Evolutionary conservation across 2,797 vertebrate genomes (phyloP).

Genomic region (Enteromius radiatus): DNA sequence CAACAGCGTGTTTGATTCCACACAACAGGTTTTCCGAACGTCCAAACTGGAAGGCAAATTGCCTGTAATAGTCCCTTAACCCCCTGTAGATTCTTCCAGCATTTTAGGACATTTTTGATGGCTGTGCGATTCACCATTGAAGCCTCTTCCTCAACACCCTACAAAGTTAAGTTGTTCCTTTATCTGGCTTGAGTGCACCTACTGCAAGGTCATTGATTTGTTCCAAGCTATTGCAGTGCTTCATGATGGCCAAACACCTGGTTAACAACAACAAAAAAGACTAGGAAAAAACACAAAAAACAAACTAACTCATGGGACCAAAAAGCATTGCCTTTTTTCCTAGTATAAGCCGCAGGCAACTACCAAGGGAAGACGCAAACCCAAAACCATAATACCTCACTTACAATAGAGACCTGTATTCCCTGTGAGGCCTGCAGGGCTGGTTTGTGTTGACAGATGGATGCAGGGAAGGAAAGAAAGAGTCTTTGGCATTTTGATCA

Average conservation of each 20-base stretch:
- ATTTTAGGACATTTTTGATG: conserved; percentile 59
- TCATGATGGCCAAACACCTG: conserved; percentile 42
- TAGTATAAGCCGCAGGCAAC: conserved; percentile 7
- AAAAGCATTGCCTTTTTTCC: conserved; percentile 2
- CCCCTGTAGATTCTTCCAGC: conserved; percentile 43
- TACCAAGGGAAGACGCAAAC: conserved; percentile 23
- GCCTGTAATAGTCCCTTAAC: conserved; percentile 65
- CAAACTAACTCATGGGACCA: background rate
- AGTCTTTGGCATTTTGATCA: conserved; percentile 32
- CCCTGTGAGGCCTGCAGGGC: conserved; percentile 19
- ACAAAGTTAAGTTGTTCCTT: conserved; percentile 47
- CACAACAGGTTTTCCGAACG: conserved; percentile 27
- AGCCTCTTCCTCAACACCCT: conserved; percentile 33
- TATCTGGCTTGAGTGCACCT: conserved; percentile 45
- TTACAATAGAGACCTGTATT: conserved; percentile 36
- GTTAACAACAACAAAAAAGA: conserved; percentile 11
- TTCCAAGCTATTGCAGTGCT: conserved; percentile 29
- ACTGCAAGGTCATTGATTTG: conserved; percentile 60
- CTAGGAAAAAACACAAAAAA: background rate
- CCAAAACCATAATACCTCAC: conserved; percentile 22
- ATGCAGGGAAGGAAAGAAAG: conserved; percentile 36
- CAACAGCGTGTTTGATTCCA: conserved; percentile 36
- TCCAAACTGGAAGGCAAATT: conserved; percentile 64
- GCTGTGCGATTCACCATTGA: conserved; percentile 65
- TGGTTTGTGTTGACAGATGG: conserved; percentile 53